A percentile compares a stretch with the other conserved stretches of the same genome.
These are phyloP conservation scores for Colossoma macropomum DNA, from an alignment of 2,113 vertebrate species.

Conservation along the genomic window DNA sequence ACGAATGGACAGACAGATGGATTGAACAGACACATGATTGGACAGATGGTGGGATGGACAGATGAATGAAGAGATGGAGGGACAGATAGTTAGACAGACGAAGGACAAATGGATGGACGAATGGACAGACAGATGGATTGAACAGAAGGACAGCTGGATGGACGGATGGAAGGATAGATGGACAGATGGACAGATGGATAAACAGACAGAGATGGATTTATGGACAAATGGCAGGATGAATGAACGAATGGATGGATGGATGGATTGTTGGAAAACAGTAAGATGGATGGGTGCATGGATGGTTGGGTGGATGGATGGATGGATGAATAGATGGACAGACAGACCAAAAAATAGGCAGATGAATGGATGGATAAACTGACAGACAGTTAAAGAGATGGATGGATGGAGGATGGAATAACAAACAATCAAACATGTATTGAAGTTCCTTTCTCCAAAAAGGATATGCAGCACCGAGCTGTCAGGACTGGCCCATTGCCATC, in stretches of 20 bases:
- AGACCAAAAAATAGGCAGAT: not conserved
- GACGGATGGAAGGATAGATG: not conserved
- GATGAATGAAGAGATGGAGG: not conserved
- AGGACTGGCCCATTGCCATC: slow-evolving; percentile 28
- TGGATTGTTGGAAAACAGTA: not conserved
- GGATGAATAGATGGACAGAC: not conserved
- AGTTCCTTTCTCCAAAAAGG: not conserved
- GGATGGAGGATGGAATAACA: not conserved
- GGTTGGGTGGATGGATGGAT: not conserved
- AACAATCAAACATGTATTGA: not conserved
- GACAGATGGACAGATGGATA: not conserved
- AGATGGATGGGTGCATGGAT: not conserved
- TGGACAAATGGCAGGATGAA: not conserved
- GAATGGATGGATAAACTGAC: not conserved
- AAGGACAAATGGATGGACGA: not conserved
- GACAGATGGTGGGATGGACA: not conserved
- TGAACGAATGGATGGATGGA: not conserved
- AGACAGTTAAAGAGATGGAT: not conserved
- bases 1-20: not conserved
- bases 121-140: not conserved
- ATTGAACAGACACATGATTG: not conserved
- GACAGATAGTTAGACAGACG: not conserved
- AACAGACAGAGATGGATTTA: not conserved
- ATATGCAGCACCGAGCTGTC: not conserved
- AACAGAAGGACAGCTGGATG: not conserved